These are phyloP conservation scores for Tetranychus truncatus DNA, from an alignment of 2,888 invertebrate species.

Conservation along the genomic window DNA sequence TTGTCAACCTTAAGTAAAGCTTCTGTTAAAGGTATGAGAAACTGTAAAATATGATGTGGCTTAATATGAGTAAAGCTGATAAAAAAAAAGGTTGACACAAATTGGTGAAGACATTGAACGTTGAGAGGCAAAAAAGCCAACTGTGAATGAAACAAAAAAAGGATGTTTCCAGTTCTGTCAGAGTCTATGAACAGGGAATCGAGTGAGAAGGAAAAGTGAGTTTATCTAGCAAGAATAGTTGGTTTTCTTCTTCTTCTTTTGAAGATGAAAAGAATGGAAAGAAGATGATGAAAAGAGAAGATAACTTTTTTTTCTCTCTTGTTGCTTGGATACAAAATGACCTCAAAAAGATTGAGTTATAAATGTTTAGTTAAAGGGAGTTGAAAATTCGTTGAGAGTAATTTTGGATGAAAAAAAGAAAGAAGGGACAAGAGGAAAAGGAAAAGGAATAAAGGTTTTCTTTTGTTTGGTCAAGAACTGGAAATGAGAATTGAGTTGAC, in stretches of 20 bases:
- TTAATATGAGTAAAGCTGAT: not conserved
- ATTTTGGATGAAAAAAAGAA: not conserved
- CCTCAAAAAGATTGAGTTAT: not conserved
- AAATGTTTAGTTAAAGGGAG: not conserved
- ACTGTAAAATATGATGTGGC: not conserved
- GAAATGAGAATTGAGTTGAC: not conserved
- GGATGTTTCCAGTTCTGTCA: not conserved
- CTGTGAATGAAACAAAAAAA: not conserved
- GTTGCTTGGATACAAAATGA: not conserved
- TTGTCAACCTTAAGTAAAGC: too few relatives aligned
- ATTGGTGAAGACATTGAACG: not conserved
- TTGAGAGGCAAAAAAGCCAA: not conserved
- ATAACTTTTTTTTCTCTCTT: too few relatives aligned
- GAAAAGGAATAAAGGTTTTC: not conserved
- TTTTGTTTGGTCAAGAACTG: conserved; percentile 1
- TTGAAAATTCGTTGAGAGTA: not conserved
- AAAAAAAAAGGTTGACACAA: not conserved
- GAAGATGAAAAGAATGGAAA: not conserved
- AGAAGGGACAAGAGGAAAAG: not conserved
- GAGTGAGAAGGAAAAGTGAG: too few relatives aligned
- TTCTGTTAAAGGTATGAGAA: too few relatives aligned
- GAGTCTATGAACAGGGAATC: too few relatives aligned
- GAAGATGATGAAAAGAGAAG: not conserved
- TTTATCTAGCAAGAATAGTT: too few relatives aligned
- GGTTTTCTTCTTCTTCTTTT: too few relatives aligned